These are phyloP conservation scores for Dicrostonyx torquatus DNA, from an alignment of 2,797 vertebrate species.

Conservation along the genomic window DNA sequence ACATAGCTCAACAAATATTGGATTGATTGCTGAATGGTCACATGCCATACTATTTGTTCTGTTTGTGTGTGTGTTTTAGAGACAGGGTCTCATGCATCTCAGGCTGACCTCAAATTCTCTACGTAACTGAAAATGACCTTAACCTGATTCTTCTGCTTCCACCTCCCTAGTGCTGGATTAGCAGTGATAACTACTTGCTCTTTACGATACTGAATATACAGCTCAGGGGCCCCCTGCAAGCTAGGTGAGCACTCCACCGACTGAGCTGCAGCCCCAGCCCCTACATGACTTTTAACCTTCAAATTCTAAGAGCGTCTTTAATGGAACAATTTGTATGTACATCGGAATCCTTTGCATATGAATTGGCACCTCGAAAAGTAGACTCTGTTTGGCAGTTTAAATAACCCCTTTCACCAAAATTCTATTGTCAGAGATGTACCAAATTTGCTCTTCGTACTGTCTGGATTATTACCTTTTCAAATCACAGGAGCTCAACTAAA, in stretches of 20 bases:
- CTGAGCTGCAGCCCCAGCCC: neutral
- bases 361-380: constrained; percentile 49
- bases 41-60: neutral
- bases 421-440: constrained; percentile 51
- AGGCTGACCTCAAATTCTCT: neutral
- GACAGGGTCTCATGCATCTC: neutral
- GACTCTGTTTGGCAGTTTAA: constrained; percentile 50
- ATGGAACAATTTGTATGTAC: neutral
- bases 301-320: constrained; percentile 44
- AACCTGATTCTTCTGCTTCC: neutral
- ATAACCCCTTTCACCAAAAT: constrained; percentile 47
- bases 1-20: constrained; percentile 7
- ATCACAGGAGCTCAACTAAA: constrained; percentile 58
- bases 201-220: neutral
- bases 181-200: neutral
- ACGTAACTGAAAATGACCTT: neutral
- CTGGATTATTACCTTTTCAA: constrained; percentile 57
- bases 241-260: neutral
- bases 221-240: neutral
- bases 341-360: constrained; percentile 8
- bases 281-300: constrained; percentile 51
- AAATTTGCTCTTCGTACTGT: constrained; percentile 47
- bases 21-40: neutral
- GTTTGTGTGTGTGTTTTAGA: neutral
- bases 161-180: neutral